Conservation (phyloP, 2,113 vertebrate species). For the Sarotherodon lohbergeri region DNA sequence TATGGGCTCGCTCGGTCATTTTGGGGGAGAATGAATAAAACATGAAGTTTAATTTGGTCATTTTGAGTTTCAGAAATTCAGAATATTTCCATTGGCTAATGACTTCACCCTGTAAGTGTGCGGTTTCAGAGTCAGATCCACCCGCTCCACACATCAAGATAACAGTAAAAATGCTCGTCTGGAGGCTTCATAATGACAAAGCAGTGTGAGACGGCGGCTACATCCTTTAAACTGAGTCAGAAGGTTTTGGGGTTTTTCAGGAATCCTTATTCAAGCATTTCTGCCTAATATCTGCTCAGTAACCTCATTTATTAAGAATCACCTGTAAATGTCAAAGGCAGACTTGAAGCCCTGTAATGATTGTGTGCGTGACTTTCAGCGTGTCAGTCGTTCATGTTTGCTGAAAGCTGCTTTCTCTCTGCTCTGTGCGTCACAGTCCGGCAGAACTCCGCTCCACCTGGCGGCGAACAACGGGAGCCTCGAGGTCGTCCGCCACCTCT, state of each 20-base stretch:
- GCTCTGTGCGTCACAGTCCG: slow-evolving; percentile 71
- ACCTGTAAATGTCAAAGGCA: accelerated
- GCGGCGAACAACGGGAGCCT: slow-evolving; percentile 90
- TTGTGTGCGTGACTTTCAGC: background rate
- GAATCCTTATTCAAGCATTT: background rate
- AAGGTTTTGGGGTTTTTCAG: background rate
- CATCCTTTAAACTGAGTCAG: background rate
- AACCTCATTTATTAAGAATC: accelerated
- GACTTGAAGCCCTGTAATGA: background rate
- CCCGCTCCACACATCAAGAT: background rate
- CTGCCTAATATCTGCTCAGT: background rate
- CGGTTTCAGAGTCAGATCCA: background rate
- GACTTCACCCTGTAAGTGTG: background rate
- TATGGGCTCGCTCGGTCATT: background rate
- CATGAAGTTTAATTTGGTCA: background rate
- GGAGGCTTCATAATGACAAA: background rate
- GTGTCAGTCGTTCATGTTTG: background rate
- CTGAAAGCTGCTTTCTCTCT: background rate
- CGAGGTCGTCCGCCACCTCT: slow-evolving; percentile 91
- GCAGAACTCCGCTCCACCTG: slow-evolving; percentile 89
- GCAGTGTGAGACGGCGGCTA: background rate
- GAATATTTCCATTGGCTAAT: no score
- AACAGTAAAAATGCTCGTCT: background rate
- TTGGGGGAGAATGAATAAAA: background rate
- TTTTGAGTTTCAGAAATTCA: no score